A percentile compares a stretch with the other conserved stretches of the same genome.
Conservation (phyloP, 2,888 invertebrate genomes). For the Anodontia alba region DNA sequence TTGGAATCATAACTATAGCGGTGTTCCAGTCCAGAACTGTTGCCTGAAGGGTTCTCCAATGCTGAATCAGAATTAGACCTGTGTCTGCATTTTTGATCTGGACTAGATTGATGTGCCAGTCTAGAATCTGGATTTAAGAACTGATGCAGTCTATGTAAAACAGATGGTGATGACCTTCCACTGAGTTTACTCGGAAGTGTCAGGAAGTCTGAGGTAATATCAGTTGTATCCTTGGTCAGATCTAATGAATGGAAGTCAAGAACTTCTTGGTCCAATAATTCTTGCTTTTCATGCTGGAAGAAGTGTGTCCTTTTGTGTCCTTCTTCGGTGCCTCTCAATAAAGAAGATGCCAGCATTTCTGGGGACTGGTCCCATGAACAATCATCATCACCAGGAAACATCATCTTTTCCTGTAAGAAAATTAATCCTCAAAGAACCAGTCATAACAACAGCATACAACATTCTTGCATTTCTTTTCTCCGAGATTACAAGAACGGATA, state of each 20-base stretch:
- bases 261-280: neutral
- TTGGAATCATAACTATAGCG: slow-evolving; percentile 7
- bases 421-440: no score
- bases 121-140: neutral
- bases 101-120: neutral
- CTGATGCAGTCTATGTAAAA: slow-evolving; percentile 26
- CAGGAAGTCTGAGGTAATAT: slow-evolving; percentile 50
- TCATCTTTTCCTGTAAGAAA: no score
- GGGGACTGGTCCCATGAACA: no score
- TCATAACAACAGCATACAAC: no score
- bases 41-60: neutral
- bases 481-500: no score
- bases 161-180: slow-evolving; percentile 32
- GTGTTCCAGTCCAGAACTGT: neutral
- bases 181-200: slow-evolving; percentile 42
- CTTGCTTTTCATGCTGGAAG: neutral
- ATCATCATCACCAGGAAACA: no score
- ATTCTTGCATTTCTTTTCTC: no score
- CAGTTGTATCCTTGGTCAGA: slow-evolving; percentile 13
- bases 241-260: neutral
- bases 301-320: no score
- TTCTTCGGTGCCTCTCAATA: no score
- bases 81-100: neutral
- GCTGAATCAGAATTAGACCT: slow-evolving; percentile 8
- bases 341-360: no score